Base-by-base conservation (phyloP, 1,140 invertebrate genomes). In the Goniozus legneri region DNA sequence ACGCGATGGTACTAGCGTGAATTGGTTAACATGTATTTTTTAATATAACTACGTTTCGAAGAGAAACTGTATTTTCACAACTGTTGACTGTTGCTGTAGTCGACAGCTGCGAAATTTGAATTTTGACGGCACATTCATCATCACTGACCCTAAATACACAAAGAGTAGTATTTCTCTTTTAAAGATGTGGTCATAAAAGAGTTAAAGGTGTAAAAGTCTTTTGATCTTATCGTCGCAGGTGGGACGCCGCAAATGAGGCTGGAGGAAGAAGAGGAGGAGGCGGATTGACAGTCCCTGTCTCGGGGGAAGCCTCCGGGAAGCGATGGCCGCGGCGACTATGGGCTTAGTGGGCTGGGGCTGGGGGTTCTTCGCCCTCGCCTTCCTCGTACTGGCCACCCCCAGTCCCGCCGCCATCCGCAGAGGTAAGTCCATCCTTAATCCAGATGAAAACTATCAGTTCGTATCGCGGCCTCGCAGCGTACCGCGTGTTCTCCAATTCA, bases 371-470 rank as follows among this genome's bases (percentile, higher is more conserved):
- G 60, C 55, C 53, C 50, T 74, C 48, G 53, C 63, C 45, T 53
- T 73, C 30, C 62, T 76, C 48, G 54, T 69, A 14, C 60, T 76
- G 24, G 65, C 64, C 52, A 72, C 63, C 56, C 69, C 70, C 47
- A 74, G 69, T 67, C 71, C 71, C 44, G 71, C 73, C 27, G 64
- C 71, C 33, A 62, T 67, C 39, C 70, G 69, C 51, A 72, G 71
- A 67, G 69, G 73, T 76, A 66, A 73, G 52, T 15, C 16, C 20
- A 38, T 35, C 14, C n/a, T 35, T 7, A 35, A 8, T 8, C 7
- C n/a, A 35, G n/a, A 13, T 14, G n/a, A 8, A 7, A 14, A n/a
- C n/a, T 14, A 31, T 8, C 8, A 49, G 44, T 49, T 33, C 37
- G 20, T 10, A 32, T 8, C 1, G 3, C 13, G 15, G 39, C 2